These are phyloP conservation scores for Meganola albula DNA, from an alignment of 2,888 invertebrate species.

Conservation along the genomic window DNA sequence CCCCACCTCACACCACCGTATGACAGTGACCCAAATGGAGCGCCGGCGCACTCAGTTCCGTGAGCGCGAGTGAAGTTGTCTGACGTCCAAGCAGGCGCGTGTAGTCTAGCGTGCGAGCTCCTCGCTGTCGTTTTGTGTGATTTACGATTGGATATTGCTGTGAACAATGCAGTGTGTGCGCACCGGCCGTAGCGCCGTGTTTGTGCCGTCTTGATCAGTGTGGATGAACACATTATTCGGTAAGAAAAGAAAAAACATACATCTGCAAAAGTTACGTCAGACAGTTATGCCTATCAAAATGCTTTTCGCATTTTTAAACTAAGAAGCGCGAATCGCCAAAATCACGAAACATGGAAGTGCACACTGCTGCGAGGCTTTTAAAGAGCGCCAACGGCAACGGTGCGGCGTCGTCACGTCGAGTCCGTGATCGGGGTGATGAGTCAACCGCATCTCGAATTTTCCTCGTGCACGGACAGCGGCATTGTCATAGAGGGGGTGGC, in stretches of 20 bases:
- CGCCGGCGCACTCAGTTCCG: constrained; percentile 75
- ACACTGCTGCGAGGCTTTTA: constrained; percentile 21
- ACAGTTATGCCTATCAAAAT: constrained; percentile 9
- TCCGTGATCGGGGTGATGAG: constrained; percentile 54
- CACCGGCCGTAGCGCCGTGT: constrained; percentile 41
- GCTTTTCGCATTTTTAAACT: constrained; percentile 27
- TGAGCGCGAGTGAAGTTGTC: constrained; percentile 54
- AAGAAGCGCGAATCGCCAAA: constrained; percentile 15
- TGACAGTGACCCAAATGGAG: constrained; percentile 77
- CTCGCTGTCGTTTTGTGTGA: constrained; percentile 56
- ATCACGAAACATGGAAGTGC: constrained; percentile 34
- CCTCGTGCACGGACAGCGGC: constrained; percentile 59
- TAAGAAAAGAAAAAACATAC: constrained; percentile 44
- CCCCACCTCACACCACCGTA: constrained; percentile 70
- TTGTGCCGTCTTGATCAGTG: constrained; percentile 35
- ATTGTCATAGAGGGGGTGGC: constrained; percentile 52
- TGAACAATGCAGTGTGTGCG: constrained; percentile 64
- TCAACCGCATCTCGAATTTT: constrained; percentile 73
- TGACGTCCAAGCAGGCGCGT: constrained; percentile 37
- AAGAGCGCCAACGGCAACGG: constrained; percentile 22
- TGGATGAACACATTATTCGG: constrained; percentile 51
- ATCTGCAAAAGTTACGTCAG: constrained; percentile 33
- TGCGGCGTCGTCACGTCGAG: constrained; percentile 14
- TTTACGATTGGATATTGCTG: constrained; percentile 62
- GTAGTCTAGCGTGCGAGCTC: constrained; percentile 30